These are phyloP conservation scores for Cheirogaleus major DNA, from an alignment of 2,797 vertebrate species.

Conservation along the genomic window DNA sequence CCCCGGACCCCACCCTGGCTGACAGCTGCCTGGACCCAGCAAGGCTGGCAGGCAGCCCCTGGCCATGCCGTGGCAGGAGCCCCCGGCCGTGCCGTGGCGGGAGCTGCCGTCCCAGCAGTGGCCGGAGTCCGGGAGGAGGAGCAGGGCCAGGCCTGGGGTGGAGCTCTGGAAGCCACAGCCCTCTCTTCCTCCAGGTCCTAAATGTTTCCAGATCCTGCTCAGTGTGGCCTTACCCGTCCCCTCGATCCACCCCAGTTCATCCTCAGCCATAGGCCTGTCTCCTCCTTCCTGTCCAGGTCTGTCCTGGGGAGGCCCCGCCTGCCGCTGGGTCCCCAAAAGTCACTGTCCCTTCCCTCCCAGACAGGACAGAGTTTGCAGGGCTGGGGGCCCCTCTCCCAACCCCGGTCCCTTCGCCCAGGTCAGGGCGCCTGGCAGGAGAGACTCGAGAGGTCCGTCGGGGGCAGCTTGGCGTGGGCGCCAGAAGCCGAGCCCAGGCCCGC, in stretches of 20 bases:
- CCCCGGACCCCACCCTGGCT: background rate
- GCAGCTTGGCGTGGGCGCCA: background rate
- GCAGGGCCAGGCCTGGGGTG: background rate
- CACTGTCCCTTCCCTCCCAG: background rate
- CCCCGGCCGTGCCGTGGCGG: fast-evolving
- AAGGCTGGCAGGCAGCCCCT: background rate
- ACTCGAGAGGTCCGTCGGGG: too few species aligned
- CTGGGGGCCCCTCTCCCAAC: background rate
- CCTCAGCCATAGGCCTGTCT: background rate
- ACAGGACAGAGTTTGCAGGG: too few species aligned
- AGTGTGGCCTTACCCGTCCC: background rate
- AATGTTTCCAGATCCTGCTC: background rate
- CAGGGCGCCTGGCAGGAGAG: fast-evolving
- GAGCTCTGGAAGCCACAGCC: background rate
- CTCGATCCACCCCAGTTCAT: background rate
- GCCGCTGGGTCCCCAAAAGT: background rate
- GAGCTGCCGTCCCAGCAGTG: background rate
- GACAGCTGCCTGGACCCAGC: fast-evolving
- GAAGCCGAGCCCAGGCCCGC: background rate
- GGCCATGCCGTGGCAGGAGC: too few species aligned
- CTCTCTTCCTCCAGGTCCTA: background rate
- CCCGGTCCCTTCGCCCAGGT: background rate
- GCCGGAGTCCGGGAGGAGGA: fast-evolving
- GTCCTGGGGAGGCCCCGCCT: background rate
- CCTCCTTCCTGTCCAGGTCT: background rate